Evolutionary conservation across 2,113 vertebrate genomes (phyloP).

Genomic region (Arothron firmamentum): DNA sequence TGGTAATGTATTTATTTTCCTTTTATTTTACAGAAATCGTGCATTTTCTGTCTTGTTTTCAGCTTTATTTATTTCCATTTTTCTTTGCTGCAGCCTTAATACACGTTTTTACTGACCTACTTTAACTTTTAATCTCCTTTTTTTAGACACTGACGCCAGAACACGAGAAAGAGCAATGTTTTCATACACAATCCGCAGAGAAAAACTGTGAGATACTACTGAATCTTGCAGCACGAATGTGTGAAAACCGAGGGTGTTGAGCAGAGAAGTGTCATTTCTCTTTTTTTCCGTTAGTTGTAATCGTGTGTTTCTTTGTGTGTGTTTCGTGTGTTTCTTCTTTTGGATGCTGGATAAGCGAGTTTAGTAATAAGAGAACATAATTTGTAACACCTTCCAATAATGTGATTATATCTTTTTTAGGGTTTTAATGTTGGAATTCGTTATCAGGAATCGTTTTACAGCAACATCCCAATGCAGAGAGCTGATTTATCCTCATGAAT

Average conservation of each 20-base stretch:
- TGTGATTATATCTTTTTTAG: constrained; percentile 13
- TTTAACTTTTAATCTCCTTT: not conserved
- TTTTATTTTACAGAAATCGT: not conserved
- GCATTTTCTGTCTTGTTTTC: not conserved
- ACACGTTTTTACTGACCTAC: too few relatives aligned
- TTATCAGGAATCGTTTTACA: too few relatives aligned
- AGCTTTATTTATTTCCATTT: not conserved
- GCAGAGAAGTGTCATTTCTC: constrained; percentile 51
- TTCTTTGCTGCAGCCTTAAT: not conserved
- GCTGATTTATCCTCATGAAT: too few relatives aligned
- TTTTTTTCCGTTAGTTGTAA: constrained; percentile 35
- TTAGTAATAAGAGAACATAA: constrained; percentile 29
- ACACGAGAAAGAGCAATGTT: constrained; percentile 30
- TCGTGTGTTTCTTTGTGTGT: constrained; percentile 60
- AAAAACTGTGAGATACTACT: constrained; percentile 34
- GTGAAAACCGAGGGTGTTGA: constrained; percentile 65
- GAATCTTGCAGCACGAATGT: constrained; percentile 41
- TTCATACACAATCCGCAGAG: constrained; percentile 11
- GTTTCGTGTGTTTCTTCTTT: constrained; percentile 61
- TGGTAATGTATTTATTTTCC: too few relatives aligned
- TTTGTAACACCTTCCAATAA: constrained; percentile 46
- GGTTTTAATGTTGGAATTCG: not conserved
- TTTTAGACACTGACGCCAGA: not conserved
- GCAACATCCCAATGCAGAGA: too few relatives aligned
- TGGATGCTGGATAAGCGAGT: constrained; percentile 26